phyloP scores from a whole-genome alignment of 1,140 invertebrate genomes.

The Gonatopus flavifemur region DNA sequence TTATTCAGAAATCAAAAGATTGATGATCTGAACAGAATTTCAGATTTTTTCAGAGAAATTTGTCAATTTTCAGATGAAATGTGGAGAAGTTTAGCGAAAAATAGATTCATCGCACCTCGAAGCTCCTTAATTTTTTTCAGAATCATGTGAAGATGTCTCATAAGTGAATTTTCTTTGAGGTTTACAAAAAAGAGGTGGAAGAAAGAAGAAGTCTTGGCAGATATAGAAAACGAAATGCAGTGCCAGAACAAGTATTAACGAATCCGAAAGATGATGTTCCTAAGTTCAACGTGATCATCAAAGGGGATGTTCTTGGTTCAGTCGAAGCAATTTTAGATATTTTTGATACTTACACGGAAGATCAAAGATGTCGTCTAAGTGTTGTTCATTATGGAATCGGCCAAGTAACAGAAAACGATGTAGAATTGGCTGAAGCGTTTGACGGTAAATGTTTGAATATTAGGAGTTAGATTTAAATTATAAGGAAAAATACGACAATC shows the following conservation, averaged over 20 bases:
- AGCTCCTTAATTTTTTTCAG: too few species aligned
- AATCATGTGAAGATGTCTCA: too few species aligned
- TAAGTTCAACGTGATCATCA: constrained; percentile 64
- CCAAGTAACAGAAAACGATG: constrained; percentile 75
- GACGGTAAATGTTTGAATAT: constrained; percentile 58
- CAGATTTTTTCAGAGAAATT: too few species aligned
- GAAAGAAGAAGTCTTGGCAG: constrained; percentile 63
- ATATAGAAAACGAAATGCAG: constrained; percentile 51
- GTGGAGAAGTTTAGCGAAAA: too few species aligned
- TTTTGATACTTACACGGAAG: constrained; percentile 79
- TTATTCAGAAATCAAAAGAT: too few species aligned
- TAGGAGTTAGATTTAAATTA: not conserved
- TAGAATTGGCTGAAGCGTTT: constrained; percentile 85
- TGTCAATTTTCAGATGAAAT: too few species aligned
- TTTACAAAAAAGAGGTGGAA: constrained; percentile 69
- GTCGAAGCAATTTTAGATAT: constrained; percentile 93
- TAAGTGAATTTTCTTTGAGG: too few species aligned
- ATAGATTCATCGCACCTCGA: too few species aligned
- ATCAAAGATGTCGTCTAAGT: constrained; percentile 76
- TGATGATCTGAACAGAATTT: too few species aligned
- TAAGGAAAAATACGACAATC: too few species aligned
- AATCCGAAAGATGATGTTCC: constrained; percentile 51
- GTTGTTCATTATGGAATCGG: constrained; percentile 91
- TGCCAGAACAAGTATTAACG: constrained; percentile 64
- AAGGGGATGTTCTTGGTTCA: constrained; percentile 85